phyloP scores from a whole-genome alignment of 2,797 vertebrate genomes.

The Furcifer pardalis region DNA sequence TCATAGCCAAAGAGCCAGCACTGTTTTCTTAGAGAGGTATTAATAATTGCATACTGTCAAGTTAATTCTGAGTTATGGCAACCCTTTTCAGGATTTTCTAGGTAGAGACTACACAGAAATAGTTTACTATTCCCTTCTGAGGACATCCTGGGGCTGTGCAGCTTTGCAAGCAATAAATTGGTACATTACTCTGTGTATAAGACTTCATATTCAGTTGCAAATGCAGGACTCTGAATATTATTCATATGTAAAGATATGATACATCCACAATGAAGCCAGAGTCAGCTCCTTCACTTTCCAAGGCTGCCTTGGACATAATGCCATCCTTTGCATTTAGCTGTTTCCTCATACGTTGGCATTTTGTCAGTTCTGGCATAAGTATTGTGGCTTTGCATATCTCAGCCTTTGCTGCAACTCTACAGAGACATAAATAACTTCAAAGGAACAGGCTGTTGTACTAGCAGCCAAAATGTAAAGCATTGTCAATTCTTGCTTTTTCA shows the following conservation, averaged over 20 bases:
- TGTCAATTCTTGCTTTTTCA: conserved; percentile 66
- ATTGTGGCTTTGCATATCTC: conserved; percentile 37
- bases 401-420: conserved; percentile 56
- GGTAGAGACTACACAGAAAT: too few species aligned
- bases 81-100: too few species aligned
- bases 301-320: conserved; percentile 15
- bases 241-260: background rate
- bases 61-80: too few species aligned
- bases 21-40: too few species aligned
- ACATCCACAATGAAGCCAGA: background rate
- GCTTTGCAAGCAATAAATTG: background rate
- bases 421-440: conserved; percentile 49
- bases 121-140: too few species aligned
- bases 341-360: conserved; percentile 43
- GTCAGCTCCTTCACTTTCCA: background rate
- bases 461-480: conserved; percentile 59
- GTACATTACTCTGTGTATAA: background rate
- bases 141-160: too few species aligned
- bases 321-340: conserved; percentile 24
- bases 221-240: background rate
- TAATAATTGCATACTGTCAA: too few species aligned
- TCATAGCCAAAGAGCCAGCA: too few species aligned
- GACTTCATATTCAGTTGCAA: background rate
- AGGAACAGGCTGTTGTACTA: conserved; percentile 53
- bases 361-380: conserved; percentile 45